Conservation (phyloP, 2,113 vertebrate species). For the Channa maculata region DNA sequence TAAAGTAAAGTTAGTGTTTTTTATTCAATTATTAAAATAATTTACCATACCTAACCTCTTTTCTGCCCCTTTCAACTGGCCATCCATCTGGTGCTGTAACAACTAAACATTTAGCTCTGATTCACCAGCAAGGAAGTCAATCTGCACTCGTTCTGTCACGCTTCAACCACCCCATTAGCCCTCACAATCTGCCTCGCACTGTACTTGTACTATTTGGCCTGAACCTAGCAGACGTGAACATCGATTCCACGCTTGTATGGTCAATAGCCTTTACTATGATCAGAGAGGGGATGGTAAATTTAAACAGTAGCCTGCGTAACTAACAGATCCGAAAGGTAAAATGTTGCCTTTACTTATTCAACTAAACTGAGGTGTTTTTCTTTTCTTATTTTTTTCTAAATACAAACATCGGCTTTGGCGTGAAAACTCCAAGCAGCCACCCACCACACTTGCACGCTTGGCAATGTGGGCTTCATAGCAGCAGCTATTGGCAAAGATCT, state of each 20-base stretch:
- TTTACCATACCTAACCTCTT: neutral
- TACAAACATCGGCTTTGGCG: conserved; percentile 6
- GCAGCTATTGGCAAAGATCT: conserved; percentile 44
- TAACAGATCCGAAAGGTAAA: neutral
- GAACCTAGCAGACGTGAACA: conserved; percentile 6
- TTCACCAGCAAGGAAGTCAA: conserved; percentile 49
- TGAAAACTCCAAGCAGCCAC: conserved; percentile 31
- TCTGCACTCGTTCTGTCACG: conserved; percentile 46
- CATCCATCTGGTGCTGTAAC: conserved; percentile 21
- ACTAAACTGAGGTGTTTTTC: neutral
- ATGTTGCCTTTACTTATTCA: conserved; percentile 13
- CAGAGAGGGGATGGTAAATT: neutral
- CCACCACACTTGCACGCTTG: conserved; percentile 27
- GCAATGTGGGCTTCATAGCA: conserved; percentile 24
- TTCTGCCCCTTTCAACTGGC: neutral
- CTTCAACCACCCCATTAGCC: conserved; percentile 33
- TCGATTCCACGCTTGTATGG: neutral
- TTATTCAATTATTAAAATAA: neutral
- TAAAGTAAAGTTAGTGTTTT: neutral
- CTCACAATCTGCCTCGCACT: conserved; percentile 28
- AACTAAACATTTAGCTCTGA: conserved; percentile 26
- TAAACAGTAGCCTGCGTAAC: too few species aligned
- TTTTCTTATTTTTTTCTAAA: neutral
- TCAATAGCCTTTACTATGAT: conserved; percentile 21
- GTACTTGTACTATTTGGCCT: conserved; percentile 9